Evolutionary conservation across 2,113 vertebrate species (phyloP), one percentile per base, ranked within the genome.

Genomic region (Malurus cyaneus): DNA sequence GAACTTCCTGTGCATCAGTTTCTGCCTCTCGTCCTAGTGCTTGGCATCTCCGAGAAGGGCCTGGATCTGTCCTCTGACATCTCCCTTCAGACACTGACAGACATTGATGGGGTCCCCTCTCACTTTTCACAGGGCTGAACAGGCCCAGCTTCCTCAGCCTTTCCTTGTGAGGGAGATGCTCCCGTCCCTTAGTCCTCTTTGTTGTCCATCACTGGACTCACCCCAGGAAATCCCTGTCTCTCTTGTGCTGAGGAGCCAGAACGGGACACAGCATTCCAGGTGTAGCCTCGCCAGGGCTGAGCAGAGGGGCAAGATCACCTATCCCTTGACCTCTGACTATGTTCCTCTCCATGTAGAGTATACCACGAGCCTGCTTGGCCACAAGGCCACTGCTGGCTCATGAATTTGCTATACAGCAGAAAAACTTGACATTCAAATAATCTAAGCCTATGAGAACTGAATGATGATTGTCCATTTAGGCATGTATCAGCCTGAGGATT

Each of bases 291-390:
- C 7, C 19, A 16, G 29, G 19, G 69, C 39, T n/a, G 9, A 74
- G n/a, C 3, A 74, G 39, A 67, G 19, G 13, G 39, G 6, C 29
- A 61, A 11, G 24, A 41, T 47, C 34, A 61, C 14, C 9, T n/a
- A n/a, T 18, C n/a, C 3, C 24, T 31, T 1, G 9, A 49, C 9
- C 9, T 69, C 25, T 47, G n/a, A 29, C 29, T 41, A 0, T 69
- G 26, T 34, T 69, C 12, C 18, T 61, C 18, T 17, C 18, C 19
- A 11, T 16, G 20, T 14, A 61, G 14, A 61, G 47, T n/a, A 47
- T 31, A 41, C 12, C 24, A 42, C 3, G 8, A 20, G 25, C 41
- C 25, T 49, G 29, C 24, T 49, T 70, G 52, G 46, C 41, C 29
- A 54, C 42, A 54, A 41, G 25, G 17, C 23, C 49, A 34, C 20